Evolutionary conservation across 1,140 invertebrate genomes (phyloP).

Genomic region (Microplitis mediator): DNA sequence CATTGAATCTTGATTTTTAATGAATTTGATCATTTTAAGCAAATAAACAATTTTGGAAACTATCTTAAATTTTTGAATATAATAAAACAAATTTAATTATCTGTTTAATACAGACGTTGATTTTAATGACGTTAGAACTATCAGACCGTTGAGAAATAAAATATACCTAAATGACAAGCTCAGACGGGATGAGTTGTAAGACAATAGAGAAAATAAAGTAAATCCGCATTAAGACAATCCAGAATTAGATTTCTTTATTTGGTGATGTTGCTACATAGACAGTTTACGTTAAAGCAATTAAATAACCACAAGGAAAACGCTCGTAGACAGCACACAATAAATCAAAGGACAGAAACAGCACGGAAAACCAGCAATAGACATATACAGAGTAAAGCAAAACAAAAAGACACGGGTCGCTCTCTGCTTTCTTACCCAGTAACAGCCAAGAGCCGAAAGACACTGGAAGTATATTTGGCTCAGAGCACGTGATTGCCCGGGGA

Average conservation of each 20-base stretch:
- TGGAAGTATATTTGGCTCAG: conserved; percentile 31
- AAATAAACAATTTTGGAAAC: no score
- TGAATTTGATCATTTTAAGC: no score
- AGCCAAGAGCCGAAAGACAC: conserved; percentile 24
- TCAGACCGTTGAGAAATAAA: no score
- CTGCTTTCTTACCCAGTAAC: neutral
- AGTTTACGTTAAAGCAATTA: neutral
- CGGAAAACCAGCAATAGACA: neutral
- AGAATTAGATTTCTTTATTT: conserved; percentile 7
- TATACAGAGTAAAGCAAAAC: neutral
- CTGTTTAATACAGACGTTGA: no score
- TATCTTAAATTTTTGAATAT: no score
- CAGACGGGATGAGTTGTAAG: neutral
- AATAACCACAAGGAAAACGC: conserved; percentile 4
- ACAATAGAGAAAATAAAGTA: no score
- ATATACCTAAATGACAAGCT: no score
- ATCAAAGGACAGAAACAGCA: conserved; percentile 23
- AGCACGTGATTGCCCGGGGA: conserved; percentile 27
- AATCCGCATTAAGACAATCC: neutral
- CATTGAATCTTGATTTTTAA: no score
- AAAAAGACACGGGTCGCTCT: conserved; percentile 2
- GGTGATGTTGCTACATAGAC: neutral
- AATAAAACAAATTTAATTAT: no score
- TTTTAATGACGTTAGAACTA: no score
- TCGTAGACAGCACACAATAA: conserved; percentile 6